Evolutionary conservation across 2,888 invertebrate species (phyloP).

Genomic region (Acrocyrtus sp.): DNA sequence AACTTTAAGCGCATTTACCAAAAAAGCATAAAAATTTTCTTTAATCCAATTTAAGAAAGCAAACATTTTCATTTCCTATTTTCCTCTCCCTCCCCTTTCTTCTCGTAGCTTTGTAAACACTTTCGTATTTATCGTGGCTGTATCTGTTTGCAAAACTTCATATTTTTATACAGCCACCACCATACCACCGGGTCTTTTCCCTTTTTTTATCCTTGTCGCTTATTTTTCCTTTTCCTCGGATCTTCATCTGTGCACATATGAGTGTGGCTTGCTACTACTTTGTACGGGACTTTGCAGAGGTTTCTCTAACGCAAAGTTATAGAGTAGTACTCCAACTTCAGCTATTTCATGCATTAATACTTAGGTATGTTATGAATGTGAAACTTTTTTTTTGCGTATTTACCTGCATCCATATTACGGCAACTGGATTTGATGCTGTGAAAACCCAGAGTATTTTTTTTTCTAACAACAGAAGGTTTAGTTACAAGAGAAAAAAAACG

Average conservation of each 20-base stretch:
- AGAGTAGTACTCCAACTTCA: constrained; percentile 10
- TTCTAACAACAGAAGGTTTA: neutral
- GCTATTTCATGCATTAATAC: constrained; percentile 47
- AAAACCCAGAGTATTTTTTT: neutral
- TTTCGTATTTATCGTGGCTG: neutral
- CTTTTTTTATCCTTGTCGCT: neutral
- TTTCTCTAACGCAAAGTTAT: constrained; percentile 5
- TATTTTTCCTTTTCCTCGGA: neutral
- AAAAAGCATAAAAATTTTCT: too few species aligned
- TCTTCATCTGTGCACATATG: too few species aligned
- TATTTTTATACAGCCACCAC: too few species aligned
- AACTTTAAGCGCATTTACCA: too few species aligned
- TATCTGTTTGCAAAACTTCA: neutral
- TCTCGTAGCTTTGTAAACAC: constrained; percentile 2
- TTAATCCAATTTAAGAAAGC: too few species aligned
- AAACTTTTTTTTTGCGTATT: constrained; percentile 7
- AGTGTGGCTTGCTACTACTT: too few species aligned
- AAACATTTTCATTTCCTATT: constrained; percentile 12
- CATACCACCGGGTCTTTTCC: too few species aligned
- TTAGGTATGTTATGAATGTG: constrained; percentile 42
- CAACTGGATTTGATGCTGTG: neutral
- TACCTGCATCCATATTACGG: neutral
- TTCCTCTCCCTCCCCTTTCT: neutral
- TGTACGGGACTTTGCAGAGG: neutral
- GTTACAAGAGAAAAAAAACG: neutral